Evolutionary conservation across 2,888 invertebrate genomes (phyloP).

Genomic region (Merodon equestris): DNA sequence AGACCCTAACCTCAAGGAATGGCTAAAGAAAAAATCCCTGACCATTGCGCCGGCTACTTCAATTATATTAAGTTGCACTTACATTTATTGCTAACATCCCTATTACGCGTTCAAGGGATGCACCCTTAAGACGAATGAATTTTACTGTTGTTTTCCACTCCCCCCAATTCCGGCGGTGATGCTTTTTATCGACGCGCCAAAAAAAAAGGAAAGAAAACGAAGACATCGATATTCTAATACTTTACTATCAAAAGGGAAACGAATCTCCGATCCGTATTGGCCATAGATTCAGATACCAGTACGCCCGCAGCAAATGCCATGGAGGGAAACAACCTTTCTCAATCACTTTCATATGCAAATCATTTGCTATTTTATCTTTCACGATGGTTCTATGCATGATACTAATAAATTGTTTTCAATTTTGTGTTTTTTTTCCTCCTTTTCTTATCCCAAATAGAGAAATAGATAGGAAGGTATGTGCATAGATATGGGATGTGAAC

Average conservation of each 20-base stretch:
- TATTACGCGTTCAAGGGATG: conserved; percentile 27
- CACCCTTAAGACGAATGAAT: conserved; percentile 29
- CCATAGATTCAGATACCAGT: conserved; percentile 11
- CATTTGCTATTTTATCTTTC: conserved; percentile 68
- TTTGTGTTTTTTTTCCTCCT: conserved; percentile 12
- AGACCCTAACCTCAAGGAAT: background rate
- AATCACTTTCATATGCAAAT: conserved; percentile 69
- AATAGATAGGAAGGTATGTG: too few relatives aligned
- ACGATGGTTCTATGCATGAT: conserved; percentile 60
- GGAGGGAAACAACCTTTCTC: conserved; percentile 64
- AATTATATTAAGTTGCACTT: conserved; percentile 43
- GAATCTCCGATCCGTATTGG: too few relatives aligned
- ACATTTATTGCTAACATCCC: conserved; percentile 44
- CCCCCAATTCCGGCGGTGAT: background rate
- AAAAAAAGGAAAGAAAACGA: too few relatives aligned
- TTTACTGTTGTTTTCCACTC: conserved; percentile 2
- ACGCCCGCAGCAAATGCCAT: too few relatives aligned
- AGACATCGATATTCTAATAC: conserved; percentile 37
- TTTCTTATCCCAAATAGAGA: too few relatives aligned
- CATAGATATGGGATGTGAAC: background rate
- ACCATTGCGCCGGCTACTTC: conserved; percentile 16
- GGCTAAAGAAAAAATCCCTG: conserved; percentile 13
- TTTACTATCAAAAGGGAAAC: conserved; percentile 20
- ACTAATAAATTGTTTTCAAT: conserved; percentile 64
- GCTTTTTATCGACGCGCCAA: background rate